Evolutionary conservation across 2,113 vertebrate species (phyloP).

Genomic region (Atlantisia rogersi): DNA sequence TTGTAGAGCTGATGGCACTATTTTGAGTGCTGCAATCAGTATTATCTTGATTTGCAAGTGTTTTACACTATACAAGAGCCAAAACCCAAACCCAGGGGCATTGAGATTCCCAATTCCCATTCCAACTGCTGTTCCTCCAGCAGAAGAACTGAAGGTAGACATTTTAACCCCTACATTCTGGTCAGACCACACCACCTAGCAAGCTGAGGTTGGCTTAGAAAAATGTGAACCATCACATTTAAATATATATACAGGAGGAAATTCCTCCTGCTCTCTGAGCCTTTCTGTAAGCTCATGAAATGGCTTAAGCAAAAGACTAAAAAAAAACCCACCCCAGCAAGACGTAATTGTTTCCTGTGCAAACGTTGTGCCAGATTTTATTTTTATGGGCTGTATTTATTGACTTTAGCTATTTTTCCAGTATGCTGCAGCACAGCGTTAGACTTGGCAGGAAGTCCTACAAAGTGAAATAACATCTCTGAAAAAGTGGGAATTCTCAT

Average conservation of each 20-base stretch:
- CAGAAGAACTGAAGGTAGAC: neutral
- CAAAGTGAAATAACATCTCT: conserved; percentile 48
- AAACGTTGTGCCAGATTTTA: conserved; percentile 38
- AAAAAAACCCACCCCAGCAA: neutral
- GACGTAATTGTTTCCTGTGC: conserved; percentile 61
- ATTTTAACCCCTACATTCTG: neutral
- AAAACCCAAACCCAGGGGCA: neutral
- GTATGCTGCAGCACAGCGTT: conserved; percentile 36
- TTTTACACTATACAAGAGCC: neutral
- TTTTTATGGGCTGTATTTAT: conserved; percentile 68
- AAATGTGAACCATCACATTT: neutral
- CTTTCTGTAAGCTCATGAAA: conserved; percentile 24
- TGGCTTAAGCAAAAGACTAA: neutral
- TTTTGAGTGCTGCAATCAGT: neutral
- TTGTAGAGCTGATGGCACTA: neutral
- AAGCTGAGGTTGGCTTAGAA: neutral
- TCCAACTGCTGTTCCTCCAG: neutral
- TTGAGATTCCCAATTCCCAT: neutral
- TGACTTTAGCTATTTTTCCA: conserved; percentile 66
- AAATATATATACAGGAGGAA: neutral
- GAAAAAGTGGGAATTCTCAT: conserved; percentile 61
- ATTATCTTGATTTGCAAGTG: neutral
- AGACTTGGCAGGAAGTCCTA: conserved; percentile 49
- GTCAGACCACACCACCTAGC: neutral
- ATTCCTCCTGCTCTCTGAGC: neutral